Conservation (phyloP, 1,140 invertebrate species). For the Pomacea maculata region DNA sequence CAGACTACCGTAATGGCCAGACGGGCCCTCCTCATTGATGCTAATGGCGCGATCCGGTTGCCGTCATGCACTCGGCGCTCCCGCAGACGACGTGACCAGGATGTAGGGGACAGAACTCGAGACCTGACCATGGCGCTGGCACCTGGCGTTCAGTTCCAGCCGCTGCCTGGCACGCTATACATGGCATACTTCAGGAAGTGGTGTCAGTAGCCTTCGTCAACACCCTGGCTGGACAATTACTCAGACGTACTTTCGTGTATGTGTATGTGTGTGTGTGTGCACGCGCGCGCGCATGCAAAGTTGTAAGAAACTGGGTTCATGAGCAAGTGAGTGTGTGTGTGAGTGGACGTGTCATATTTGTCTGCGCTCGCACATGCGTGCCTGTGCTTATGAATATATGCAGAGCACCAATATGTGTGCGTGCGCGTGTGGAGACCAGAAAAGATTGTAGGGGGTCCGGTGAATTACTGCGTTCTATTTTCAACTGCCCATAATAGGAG, state of each 20-base stretch:
- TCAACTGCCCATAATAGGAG: no score
- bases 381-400: neutral
- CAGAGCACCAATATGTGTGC: neutral
- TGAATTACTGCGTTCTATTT: no score
- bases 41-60: no score
- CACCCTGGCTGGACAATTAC: neutral
- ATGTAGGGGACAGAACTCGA: neutral
- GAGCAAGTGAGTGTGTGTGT: neutral
- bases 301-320: neutral
- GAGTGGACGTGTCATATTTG: neutral
- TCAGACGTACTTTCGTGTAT: neutral
- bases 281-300: neutral
- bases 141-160: neutral
- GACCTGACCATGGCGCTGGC: neutral
- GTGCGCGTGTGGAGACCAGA: neutral
- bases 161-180: neutral
- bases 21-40: no score
- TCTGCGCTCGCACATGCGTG: no score
- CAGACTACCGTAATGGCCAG: no score
- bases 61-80: neutral
- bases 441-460: no score
- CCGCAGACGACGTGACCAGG: neutral
- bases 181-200: neutral
- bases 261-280: neutral
- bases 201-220: neutral